Percentiles rank a stretch among this genome's conserved stretches.
These are phyloP conservation scores for Andricus curvator DNA, from an alignment of 2,888 invertebrate species.

Conservation along the genomic window DNA sequence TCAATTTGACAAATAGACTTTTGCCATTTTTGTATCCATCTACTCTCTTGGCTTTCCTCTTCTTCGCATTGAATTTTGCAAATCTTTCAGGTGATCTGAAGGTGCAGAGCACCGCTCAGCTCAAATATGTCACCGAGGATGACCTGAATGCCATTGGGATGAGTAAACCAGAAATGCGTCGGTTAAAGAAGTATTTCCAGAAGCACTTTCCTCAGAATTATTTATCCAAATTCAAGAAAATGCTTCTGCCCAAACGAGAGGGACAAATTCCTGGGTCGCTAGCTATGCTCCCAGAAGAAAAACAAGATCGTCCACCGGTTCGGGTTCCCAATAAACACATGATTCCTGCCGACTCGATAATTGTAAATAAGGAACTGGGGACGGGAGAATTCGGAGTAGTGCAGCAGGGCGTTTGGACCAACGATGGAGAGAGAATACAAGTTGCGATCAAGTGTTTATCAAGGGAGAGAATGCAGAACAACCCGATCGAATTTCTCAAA, in stretches of 20 bases:
- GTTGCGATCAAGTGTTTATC: constrained; percentile 98
- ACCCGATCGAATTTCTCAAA: constrained; percentile 97
- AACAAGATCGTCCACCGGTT: constrained; percentile 76
- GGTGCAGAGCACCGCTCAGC: constrained; percentile 91
- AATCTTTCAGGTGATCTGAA: constrained; percentile 84
- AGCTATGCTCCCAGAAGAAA: constrained; percentile 74
- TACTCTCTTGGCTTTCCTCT: neutral
- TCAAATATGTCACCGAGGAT: constrained; percentile 96
- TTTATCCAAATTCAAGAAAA: constrained; percentile 93
- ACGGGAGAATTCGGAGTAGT: constrained; percentile 99
- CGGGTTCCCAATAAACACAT: constrained; percentile 90
- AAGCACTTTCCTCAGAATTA: constrained; percentile 97
- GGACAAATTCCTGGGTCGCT: constrained; percentile 72
- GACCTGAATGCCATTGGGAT: constrained; percentile 95
- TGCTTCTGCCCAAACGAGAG: constrained; percentile 83
- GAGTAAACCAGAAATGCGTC: constrained; percentile 96
- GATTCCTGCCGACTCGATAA: constrained; percentile 93
- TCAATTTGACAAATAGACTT: neutral
- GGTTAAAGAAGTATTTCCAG: constrained; percentile 95
- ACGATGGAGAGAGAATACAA: constrained; percentile 94
- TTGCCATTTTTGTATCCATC: neutral
- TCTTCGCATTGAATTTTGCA: neutral
- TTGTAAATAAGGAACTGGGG: constrained; percentile 96
- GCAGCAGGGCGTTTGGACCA: constrained; percentile 98
- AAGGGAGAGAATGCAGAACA: constrained; percentile 96